A percentile compares a stretch with the other conserved stretches of the same genome.
These are phyloP conservation scores for Hippocampus abdominalis DNA, from an alignment of 2,113 vertebrate genomes.

Conservation along the genomic window DNA sequence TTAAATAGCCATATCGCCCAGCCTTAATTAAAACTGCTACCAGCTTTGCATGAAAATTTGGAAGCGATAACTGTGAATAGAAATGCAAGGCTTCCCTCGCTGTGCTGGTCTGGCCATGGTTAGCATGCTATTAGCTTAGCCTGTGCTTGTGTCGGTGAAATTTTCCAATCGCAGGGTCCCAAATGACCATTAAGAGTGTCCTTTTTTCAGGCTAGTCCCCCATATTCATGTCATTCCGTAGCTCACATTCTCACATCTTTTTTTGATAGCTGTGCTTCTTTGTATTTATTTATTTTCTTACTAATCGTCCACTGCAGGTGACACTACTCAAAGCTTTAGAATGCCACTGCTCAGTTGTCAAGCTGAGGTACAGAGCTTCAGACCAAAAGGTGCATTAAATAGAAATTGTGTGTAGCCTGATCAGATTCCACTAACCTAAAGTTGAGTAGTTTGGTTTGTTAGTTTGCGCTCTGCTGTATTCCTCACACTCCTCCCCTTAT, in stretches of 20 bases:
- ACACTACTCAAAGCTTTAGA: conserved; percentile 63
- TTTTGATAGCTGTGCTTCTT: conserved; percentile 35
- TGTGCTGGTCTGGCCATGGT: conserved; percentile 25
- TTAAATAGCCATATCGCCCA: conserved; percentile 3
- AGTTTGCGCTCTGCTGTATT: conserved; percentile 22
- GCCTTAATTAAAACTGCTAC: conserved; percentile 36
- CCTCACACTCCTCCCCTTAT: conserved; percentile 7
- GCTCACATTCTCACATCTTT: conserved; percentile 39
- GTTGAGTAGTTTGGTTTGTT: conserved; percentile 34
- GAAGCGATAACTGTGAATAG: conserved; percentile 41
- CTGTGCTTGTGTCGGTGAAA: conserved; percentile 51
- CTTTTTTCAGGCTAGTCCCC: conserved; percentile 23
- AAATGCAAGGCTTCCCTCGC: conserved; percentile 63
- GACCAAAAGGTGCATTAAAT: conserved; percentile 69
- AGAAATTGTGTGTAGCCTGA: conserved; percentile 34
- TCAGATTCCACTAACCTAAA: conserved; percentile 29
- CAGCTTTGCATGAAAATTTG: conserved; percentile 81
- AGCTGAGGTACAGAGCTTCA: conserved; percentile 59
- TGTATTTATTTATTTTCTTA: conserved; percentile 48
- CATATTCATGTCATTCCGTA: conserved; percentile 20
- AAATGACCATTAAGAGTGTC: conserved; percentile 1
- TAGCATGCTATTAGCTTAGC: conserved; percentile 51
- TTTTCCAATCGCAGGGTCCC: conserved; percentile 23
- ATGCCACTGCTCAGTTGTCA: conserved; percentile 57
- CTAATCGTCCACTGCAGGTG: conserved; percentile 65